Conservation (phyloP, 1,140 invertebrate species). For the Ips typographus region DNA sequence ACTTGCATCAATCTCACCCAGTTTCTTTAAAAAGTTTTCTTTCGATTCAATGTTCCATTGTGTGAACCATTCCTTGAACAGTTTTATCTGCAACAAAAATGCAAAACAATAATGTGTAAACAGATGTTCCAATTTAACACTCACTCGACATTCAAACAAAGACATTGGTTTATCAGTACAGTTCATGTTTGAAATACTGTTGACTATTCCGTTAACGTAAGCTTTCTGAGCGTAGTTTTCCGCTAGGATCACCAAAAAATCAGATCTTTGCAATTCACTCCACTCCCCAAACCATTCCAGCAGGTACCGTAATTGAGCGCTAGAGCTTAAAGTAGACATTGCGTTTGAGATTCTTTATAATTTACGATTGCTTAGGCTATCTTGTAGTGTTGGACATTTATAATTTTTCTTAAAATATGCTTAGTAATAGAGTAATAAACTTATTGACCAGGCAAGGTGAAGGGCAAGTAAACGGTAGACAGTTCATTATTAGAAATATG, state of each 20-base stretch:
- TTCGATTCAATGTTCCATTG: slow-evolving; percentile 78
- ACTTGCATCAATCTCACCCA: slow-evolving; percentile 68
- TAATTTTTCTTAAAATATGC: too few species aligned
- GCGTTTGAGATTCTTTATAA: slow-evolving; percentile 6
- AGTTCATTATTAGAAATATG: too few species aligned
- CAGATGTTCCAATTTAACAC: neutral
- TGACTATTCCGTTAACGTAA: slow-evolving; percentile 73
- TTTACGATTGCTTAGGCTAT: too few species aligned
- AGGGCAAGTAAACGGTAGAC: too few species aligned
- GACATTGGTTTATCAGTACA: slow-evolving; percentile 77
- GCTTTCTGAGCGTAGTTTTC: slow-evolving; percentile 63
- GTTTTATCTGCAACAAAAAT: slow-evolving; percentile 62
- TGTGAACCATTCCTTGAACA: slow-evolving; percentile 84
- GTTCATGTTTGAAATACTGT: slow-evolving; percentile 65
- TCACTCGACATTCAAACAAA: slow-evolving; percentile 77
- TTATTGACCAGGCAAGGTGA: too few species aligned
- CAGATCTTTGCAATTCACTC: slow-evolving; percentile 81
- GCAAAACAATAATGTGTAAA: neutral
- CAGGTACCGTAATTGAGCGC: slow-evolving; percentile 76
- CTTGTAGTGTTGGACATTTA: too few species aligned
- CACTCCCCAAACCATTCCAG: slow-evolving; percentile 87
- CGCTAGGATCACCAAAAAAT: slow-evolving; percentile 77
- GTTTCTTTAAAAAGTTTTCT: slow-evolving; percentile 65
- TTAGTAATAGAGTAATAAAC: too few species aligned
- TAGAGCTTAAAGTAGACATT: slow-evolving; percentile 52